Evolutionary conservation across 2,113 vertebrate species (phyloP).

Genomic region (Sterrhoptilus dennistouni): DNA sequence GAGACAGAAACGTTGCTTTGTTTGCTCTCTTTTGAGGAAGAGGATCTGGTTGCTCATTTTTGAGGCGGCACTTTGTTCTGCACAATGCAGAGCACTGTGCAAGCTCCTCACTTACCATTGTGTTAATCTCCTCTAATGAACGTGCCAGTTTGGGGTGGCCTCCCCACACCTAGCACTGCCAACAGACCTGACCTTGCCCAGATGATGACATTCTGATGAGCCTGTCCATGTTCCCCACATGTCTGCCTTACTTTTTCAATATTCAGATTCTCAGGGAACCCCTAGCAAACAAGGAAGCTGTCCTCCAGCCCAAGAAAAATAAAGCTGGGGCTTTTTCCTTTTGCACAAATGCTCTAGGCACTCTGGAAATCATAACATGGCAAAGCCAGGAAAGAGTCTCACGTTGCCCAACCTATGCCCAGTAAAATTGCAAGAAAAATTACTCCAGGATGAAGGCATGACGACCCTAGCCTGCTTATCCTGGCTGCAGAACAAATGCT

Average conservation of each 20-base stretch:
- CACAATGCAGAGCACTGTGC: fast-evolving
- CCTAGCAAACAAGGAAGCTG: conserved; percentile 33
- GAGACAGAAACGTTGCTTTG: background rate
- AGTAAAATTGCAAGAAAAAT: conserved; percentile 66
- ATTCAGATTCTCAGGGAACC: background rate
- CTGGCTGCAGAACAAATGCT: conserved; percentile 64
- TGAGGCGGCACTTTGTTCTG: background rate
- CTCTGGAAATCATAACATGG: background rate
- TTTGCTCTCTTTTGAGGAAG: background rate
- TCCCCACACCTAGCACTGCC: background rate
- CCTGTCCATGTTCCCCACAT: background rate
- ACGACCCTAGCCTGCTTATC: conserved; percentile 64
- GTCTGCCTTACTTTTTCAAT: background rate
- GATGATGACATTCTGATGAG: background rate
- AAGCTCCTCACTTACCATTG: background rate
- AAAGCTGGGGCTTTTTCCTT: background rate
- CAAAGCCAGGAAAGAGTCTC: conserved; percentile 37
- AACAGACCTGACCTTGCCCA: background rate
- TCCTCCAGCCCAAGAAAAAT: conserved; percentile 17
- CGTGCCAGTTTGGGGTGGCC: background rate
- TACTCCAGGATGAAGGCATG: conserved; percentile 57
- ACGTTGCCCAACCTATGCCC: conserved; percentile 30
- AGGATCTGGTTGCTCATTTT: background rate
- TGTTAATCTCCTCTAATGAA: background rate
- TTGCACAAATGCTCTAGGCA: background rate